A percentile compares a stretch with the other conserved stretches of the same genome.
These are phyloP conservation scores for Gymnorhina tibicen DNA, from an alignment of 2,113 vertebrate genomes.

Conservation along the genomic window DNA sequence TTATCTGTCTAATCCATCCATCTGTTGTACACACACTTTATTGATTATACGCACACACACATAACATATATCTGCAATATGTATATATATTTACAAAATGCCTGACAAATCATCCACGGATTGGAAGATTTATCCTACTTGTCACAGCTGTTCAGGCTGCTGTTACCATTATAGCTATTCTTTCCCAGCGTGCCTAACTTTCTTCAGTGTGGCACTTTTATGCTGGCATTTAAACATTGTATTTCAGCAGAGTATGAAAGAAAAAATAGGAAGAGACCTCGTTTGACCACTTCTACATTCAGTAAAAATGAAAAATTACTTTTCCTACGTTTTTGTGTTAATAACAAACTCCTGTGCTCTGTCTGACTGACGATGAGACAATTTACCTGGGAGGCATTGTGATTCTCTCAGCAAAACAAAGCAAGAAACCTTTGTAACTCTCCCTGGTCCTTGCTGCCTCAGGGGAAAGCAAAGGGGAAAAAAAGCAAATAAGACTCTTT, in stretches of 20 bases:
- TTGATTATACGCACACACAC: neutral
- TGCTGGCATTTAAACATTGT: neutral
- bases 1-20: neutral
- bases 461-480: neutral
- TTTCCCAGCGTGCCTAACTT: neutral
- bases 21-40: neutral
- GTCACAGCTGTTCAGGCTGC: neutral
- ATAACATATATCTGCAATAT: neutral
- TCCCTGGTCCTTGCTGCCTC: neutral
- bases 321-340: neutral
- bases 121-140: conserved; percentile 8
- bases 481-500: neutral
- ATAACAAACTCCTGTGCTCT: neutral
- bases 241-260: neutral
- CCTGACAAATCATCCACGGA: neutral
- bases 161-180: neutral
- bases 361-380: neutral
- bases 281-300: neutral
- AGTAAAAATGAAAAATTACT: conserved; percentile 15
- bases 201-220: neutral
- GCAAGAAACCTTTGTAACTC: neutral
- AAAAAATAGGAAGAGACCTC: neutral
- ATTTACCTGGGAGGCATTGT: conserved; percentile 18
- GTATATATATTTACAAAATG: conserved; percentile 4
- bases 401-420: conserved; percentile 13